These are phyloP conservation scores for Pao palembangensis DNA, from an alignment of 2,113 vertebrate genomes.

Conservation along the genomic window DNA sequence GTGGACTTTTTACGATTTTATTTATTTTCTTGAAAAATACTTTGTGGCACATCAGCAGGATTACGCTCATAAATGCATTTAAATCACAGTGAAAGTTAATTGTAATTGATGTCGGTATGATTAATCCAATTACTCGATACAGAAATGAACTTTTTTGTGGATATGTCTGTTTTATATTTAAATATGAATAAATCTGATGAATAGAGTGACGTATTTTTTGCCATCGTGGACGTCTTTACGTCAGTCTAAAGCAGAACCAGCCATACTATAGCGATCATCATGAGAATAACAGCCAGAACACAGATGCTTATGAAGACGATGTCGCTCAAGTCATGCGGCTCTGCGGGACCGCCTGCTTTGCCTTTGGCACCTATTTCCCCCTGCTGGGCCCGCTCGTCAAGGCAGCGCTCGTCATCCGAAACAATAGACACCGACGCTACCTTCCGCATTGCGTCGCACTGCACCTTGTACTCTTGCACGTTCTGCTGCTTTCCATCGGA, in stretches of 20 bases:
- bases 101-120: not conserved
- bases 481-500: slow-evolving; percentile 76
- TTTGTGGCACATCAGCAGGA: slow-evolving; percentile 37
- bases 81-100: slow-evolving; percentile 8
- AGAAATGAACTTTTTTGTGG: slow-evolving; percentile 14
- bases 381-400: slow-evolving; percentile 76
- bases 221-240: not conserved
- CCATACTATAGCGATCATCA: slow-evolving; percentile 91
- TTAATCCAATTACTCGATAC: not conserved
- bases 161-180: slow-evolving; percentile 24
- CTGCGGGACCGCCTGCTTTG: not conserved
- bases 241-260: slow-evolving; percentile 83
- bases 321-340: slow-evolving; percentile 88
- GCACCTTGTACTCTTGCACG: slow-evolving; percentile 87
- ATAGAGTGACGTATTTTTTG: not conserved
- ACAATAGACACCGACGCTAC: slow-evolving; percentile 84
- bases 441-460: slow-evolving; percentile 88
- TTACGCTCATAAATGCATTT: slow-evolving; percentile 16
- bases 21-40: slow-evolving; percentile 19
- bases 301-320: slow-evolving; percentile 95
- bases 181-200: slow-evolving; percentile 24
- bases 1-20: slow-evolving; percentile 23
- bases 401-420: slow-evolving; percentile 72
- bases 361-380: slow-evolving; percentile 57
- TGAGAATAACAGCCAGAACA: slow-evolving; percentile 91